Evolutionary conservation across 2,797 vertebrate genomes (phyloP), one percentile per base, ranked within the genome.

Genomic region (Dicrostonyx torquatus): DNA sequence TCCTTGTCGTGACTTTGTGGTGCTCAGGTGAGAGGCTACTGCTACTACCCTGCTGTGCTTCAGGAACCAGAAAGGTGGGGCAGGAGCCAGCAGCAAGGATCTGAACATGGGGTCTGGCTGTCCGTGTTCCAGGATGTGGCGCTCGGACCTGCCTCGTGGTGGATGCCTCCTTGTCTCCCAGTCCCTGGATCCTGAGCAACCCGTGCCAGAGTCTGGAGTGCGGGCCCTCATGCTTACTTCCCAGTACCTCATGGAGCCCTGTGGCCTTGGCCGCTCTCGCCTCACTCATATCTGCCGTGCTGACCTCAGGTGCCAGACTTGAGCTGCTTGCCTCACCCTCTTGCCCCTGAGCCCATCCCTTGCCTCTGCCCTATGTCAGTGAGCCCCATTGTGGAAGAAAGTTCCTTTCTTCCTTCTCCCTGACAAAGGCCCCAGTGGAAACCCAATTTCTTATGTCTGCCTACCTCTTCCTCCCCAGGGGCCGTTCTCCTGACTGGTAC

Each of bases 401-500:
- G 2, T 50, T 40, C 72, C 8, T 78, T 72, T 43, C 58, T 83
- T 79, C n/a, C 72, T 83, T 80, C 40, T 20, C 29, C 73, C 26
- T 48, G 34, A 37, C 29, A 82, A 66, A 31, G 26, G 9, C 4
- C 64, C 64, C n/a, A 17, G 15, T 34, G 29, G 50, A 60, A 64
- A 88, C 31, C 13, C 22, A 31, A 17, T 34, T 34, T 17, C 72
- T 96, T 24, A 97, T 43, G 6, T 9, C 34, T 87, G 26, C 60
- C 53, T 95, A 18, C 66, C 95, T 62, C 95, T 98, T 3, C 17
- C 83, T 97, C 91, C 75, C 43, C 94, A 99, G 99, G 97, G 99
- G 99, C 26, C 98, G 99, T 37, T 99, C 99, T 97, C 99, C 99
- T 0, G 99, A 99, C 93, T 99, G 99, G 99, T 99, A 99, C 98